phyloP scores from a whole-genome alignment of 2,888 invertebrate genomes.

The Drosophila recens region DNA sequence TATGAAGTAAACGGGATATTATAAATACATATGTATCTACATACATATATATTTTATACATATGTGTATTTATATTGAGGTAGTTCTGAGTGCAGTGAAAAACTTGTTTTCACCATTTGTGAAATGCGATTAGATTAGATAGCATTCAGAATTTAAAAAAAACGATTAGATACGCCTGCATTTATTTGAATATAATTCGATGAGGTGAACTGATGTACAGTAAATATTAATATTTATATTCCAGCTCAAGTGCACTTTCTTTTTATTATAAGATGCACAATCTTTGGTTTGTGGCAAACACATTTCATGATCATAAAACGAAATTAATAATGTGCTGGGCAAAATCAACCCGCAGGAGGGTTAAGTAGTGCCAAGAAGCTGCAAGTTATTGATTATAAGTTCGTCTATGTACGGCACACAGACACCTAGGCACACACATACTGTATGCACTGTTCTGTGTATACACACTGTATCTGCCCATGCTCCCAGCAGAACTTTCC shows the following conservation, averaged over 20 bases:
- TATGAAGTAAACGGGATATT: background rate
- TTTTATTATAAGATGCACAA: background rate
- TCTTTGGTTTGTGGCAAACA: slow-evolving; percentile 8
- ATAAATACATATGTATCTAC: background rate
- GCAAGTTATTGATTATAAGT: slow-evolving; percentile 62
- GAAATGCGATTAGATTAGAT: slow-evolving; percentile 41
- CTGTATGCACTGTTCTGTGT: background rate
- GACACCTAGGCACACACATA: background rate
- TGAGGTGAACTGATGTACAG: background rate
- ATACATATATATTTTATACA: background rate
- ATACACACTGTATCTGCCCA: background rate
- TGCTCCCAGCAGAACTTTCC: slow-evolving; percentile 11
- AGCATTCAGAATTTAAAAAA: slow-evolving; percentile 13
- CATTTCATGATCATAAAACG: slow-evolving; percentile 17
- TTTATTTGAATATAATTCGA: slow-evolving; percentile 29
- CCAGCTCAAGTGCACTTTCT: background rate
- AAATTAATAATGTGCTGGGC: slow-evolving; percentile 7
- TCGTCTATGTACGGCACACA: background rate
- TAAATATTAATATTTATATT: background rate
- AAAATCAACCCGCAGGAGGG: background rate
- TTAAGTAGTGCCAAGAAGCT: slow-evolving; percentile 49
- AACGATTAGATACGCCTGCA: slow-evolving; percentile 48
- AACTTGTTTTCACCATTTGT: slow-evolving; percentile 19
- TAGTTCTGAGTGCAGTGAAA: slow-evolving; percentile 27
- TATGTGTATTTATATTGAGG: slow-evolving; percentile 23